Evolutionary conservation across 1,140 invertebrate species (phyloP).

Genomic region (Delia radicum): DNA sequence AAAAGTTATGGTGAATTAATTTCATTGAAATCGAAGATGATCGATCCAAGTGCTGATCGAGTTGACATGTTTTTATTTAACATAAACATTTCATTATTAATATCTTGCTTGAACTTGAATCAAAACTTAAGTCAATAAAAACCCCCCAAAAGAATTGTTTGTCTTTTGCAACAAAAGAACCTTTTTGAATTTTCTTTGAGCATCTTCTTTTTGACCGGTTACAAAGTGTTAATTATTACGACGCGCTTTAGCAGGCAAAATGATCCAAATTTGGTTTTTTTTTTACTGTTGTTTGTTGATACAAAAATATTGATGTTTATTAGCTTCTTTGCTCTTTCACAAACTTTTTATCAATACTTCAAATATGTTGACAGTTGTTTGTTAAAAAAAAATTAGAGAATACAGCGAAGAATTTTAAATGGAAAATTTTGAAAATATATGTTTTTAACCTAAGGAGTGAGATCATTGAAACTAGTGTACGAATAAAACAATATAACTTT

Average conservation of each 20-base stretch:
- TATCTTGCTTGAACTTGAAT: too few relatives aligned
- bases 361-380: background rate
- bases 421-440: background rate
- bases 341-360: background rate
- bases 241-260: background rate
- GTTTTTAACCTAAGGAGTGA: too few relatives aligned
- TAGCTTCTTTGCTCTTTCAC: background rate
- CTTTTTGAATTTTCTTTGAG: background rate
- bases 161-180: too few relatives aligned
- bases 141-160: too few relatives aligned
- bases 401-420: background rate
- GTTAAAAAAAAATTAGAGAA: background rate
- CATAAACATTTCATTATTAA: too few relatives aligned
- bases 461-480: too few relatives aligned
- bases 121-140: too few relatives aligned
- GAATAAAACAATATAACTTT: too few relatives aligned
- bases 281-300: background rate
- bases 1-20: too few relatives aligned
- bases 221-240: background rate
- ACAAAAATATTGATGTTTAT: background rate
- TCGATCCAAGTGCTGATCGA: too few relatives aligned
- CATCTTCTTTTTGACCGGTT: background rate
- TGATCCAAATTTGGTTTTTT: background rate
- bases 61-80: too few relatives aligned
- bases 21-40: too few relatives aligned